Percentiles rank a stretch among this genome's conserved stretches.
phyloP scores from a whole-genome alignment of 1,140 invertebrate genomes.

The Cherax destructor region DNA sequence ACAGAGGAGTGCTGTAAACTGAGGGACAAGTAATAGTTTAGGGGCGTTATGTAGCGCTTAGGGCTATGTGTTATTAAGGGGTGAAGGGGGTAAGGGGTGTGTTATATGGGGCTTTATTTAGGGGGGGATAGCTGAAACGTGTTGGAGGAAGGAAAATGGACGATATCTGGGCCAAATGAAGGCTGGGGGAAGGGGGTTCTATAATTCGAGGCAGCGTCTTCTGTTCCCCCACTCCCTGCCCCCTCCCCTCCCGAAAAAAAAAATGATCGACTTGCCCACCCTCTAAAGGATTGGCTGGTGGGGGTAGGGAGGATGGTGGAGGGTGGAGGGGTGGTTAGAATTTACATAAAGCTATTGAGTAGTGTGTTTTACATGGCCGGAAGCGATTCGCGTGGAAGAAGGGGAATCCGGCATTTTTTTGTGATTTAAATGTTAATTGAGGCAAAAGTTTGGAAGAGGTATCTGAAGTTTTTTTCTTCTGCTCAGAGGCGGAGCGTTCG shows the following conservation, averaged over 20 bases:
- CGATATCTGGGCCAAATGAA: too few species aligned
- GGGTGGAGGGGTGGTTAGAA: neutral
- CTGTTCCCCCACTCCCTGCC: neutral
- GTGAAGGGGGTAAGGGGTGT: neutral
- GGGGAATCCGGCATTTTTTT: conserved; percentile 61
- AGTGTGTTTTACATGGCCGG: conserved; percentile 67
- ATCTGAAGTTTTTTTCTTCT: conserved; percentile 44
- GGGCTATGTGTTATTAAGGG: too few species aligned
- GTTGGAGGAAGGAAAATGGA: neutral
- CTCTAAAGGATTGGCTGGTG: conserved; percentile 52
- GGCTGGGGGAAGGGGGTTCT: neutral
- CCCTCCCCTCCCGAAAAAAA: neutral
- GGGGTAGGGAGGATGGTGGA: too few species aligned
- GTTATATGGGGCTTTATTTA: neutral
- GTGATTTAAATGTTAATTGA: conserved; percentile 69
- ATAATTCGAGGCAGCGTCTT: conserved; percentile 21
- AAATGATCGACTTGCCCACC: too few species aligned
- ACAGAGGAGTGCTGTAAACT: too few species aligned
- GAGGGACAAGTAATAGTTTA: too few species aligned
- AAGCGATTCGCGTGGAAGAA: conserved; percentile 58
- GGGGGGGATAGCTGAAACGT: neutral
- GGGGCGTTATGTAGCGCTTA: too few species aligned
- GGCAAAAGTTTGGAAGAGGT: conserved; percentile 64
- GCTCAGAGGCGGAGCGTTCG: conserved; percentile 2
- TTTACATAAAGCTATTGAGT: conserved; percentile 68